These are phyloP conservation scores for Rhyacophila brunnea DNA, from an alignment of 1,140 invertebrate genomes.

Conservation along the genomic window DNA sequence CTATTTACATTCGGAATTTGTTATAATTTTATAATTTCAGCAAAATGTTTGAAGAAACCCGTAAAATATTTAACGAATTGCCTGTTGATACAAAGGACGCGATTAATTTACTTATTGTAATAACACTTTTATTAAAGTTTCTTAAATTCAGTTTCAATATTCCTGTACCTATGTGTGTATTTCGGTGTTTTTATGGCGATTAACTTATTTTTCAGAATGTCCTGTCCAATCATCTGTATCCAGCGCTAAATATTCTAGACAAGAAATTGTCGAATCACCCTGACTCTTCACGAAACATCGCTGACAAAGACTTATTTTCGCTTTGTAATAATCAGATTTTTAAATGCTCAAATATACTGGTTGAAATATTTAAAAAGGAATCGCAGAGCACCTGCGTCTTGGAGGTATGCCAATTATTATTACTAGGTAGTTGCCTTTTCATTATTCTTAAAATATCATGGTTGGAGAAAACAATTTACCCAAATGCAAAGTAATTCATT, in stretches of 20 bases:
- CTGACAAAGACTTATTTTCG: constrained; percentile 2
- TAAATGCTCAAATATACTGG: constrained; percentile 29
- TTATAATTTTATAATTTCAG: too few species aligned
- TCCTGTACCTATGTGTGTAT: too few species aligned
- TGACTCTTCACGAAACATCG: neutral
- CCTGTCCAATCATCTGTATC: constrained; percentile 10
- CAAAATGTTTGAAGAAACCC: too few species aligned
- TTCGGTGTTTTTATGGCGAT: neutral
- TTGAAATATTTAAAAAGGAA: constrained; percentile 29
- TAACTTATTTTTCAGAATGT: constrained; percentile 10
- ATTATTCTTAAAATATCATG: too few species aligned
- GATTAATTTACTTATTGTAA: too few species aligned
- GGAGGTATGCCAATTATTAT: constrained; percentile 11
- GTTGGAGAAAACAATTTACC: neutral
- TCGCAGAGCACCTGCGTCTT: constrained; percentile 13
- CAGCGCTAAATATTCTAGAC: constrained; percentile 1
- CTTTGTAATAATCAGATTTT: constrained; percentile 27
- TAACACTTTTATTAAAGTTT: too few species aligned
- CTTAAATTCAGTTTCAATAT: too few species aligned
- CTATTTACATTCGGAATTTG: too few species aligned
- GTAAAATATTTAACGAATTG: too few species aligned
- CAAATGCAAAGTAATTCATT: neutral
- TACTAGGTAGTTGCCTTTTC: neutral
- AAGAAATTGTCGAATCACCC: neutral
- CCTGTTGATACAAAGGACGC: too few species aligned